These are phyloP conservation scores for Pseudomyrmex sp. DNA, from an alignment of 1,140 invertebrate species.

Conservation along the genomic window DNA sequence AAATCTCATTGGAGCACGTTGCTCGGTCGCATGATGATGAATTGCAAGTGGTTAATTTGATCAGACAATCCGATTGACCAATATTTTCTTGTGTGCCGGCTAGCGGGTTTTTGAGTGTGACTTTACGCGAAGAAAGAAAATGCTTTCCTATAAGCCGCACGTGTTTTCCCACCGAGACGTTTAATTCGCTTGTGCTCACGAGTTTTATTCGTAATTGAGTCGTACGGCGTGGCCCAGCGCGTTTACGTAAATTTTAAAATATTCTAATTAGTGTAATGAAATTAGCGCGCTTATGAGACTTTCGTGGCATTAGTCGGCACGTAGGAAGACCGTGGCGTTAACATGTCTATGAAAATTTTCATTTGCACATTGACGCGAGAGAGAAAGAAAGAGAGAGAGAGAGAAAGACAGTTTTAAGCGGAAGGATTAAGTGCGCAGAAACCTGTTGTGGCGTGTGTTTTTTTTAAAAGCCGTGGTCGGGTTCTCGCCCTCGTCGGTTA, in stretches of 20 bases:
- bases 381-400: not conserved
- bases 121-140: not conserved
- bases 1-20: slow-evolving; percentile 33
- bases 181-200: slow-evolving; percentile 41
- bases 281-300: slow-evolving; percentile 58
- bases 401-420: slow-evolving; percentile 11
- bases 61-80: slow-evolving; percentile 13
- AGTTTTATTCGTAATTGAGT: slow-evolving; percentile 60
- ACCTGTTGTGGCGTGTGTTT: slow-evolving; percentile 68
- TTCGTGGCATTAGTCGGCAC: slow-evolving; percentile 42
- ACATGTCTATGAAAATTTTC: slow-evolving; percentile 56
- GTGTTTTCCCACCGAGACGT: slow-evolving; percentile 50
- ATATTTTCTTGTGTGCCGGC: not conserved
- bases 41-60: slow-evolving; percentile 15
- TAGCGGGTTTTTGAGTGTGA: not conserved
- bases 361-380: slow-evolving; percentile 56
- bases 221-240: slow-evolving; percentile 35
- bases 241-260: slow-evolving; percentile 62
- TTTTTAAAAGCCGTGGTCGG: slow-evolving; percentile 65
- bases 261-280: slow-evolving; percentile 59
- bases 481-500: slow-evolving; percentile 64
- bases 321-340: slow-evolving; percentile 21
- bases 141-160: slow-evolving; percentile 16
- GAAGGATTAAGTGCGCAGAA: slow-evolving; percentile 69
- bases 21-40: slow-evolving; percentile 8